Conservation (phyloP, 2,888 invertebrate species). For the Protodeltote pygarga region DNA sequence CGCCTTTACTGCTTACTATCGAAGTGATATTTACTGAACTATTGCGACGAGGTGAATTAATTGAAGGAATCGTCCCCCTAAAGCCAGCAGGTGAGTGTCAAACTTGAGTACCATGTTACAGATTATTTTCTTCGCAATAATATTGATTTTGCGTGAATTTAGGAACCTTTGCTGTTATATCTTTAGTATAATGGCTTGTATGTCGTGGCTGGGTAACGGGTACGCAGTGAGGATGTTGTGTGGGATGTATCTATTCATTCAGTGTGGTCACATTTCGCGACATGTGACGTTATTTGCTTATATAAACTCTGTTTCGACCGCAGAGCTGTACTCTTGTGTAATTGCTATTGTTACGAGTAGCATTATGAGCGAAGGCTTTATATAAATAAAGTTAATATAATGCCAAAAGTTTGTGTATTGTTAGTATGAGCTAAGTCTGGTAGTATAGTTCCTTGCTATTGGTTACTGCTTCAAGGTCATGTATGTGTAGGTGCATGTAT, state of each 20-base stretch:
- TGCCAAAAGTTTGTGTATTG: conserved; percentile 7
- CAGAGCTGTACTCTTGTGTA: conserved; percentile 48
- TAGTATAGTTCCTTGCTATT: conserved; percentile 19
- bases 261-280: conserved; percentile 54
- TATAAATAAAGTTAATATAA: conserved; percentile 23
- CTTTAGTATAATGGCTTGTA: background rate
- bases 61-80: conserved; percentile 86
- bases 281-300: conserved; percentile 64
- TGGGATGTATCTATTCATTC: conserved; percentile 15
- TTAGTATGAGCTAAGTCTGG: conserved; percentile 10
- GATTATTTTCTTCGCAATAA: conserved; percentile 45
- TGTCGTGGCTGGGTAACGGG: background rate
- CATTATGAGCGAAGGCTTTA: conserved; percentile 15
- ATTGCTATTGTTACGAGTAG: conserved; percentile 37
- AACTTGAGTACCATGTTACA: conserved; percentile 39
- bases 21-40: conserved; percentile 91
- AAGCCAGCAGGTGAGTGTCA: conserved; percentile 83
- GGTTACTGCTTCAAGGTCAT: conserved; percentile 43
- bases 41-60: conserved; percentile 89
- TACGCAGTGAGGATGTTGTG: conserved; percentile 12
- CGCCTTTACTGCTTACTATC: conserved; percentile 89
- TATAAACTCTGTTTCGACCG: conserved; percentile 51
- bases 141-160: conserved; percentile 64
- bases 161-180: conserved; percentile 8
- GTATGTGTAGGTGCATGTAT: conserved; percentile 20